Base-by-base conservation (phyloP, 2,888 invertebrate species). In the Itoplectis maculator region DNA sequence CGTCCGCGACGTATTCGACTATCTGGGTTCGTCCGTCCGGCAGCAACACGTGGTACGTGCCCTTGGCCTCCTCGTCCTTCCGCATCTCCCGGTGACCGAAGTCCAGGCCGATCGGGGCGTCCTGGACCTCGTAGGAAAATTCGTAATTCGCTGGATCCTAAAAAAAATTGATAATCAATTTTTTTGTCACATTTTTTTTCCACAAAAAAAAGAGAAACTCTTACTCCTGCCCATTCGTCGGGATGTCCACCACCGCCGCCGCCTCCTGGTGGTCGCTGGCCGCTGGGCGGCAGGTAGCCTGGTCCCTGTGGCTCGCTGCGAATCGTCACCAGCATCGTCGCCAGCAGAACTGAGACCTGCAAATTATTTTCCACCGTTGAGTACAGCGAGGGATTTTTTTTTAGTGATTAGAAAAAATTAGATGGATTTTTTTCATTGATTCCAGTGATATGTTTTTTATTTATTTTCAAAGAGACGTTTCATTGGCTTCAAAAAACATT, bases 61-160 rank as follows among this genome's bases (percentile, higher is more conserved):
- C 95, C 7, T 94, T 94, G 0, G 95, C 95, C 63, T 94, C 94
- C 84, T 95, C 94, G 73, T 95, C 95, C 87, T 95, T 95, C 29
- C 95, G 93, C 88, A 94, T 94, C 92, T 96, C 95, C 65, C 94
- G 94, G 90, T 95, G 95, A 0, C 95, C 95, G 87, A 95, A 95
- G 89, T 95, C 95, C 49, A 95, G 89, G 56, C 94, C 95, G 7
- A 94, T 93, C 0, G 90, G 93, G 20, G 94, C 94, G 88, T 95
- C 95, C 90, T 94, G 94, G 9, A 95, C 95, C 87, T 95, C 95
- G 91, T 95, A 95, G 0, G 94, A 94, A 88, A 95, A 95, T 87
- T 95, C 94, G 89, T 95, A 95, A 89, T 95, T 95, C 11, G 94
- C 95, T 74, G 95, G 95, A 86, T 95, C 92, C 95, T 95, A 87